Evolutionary conservation across 2,888 invertebrate genomes (phyloP), one percentile per base, ranked within the genome.

Genomic region (Apomyelois bistriatella): DNA sequence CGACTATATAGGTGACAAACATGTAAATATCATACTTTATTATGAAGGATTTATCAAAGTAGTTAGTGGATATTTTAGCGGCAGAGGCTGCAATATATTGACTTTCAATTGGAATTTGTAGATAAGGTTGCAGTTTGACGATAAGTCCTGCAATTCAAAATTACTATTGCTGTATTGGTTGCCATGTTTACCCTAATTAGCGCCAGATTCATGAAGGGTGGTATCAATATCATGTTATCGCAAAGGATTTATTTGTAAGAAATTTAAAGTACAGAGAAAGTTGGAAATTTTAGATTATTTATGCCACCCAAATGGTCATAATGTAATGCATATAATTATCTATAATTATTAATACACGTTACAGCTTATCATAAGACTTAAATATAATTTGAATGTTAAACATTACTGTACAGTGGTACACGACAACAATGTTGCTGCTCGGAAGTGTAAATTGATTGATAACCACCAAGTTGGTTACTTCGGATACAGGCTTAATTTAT

Each of bases 91-190:
- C 69, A 66, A 61, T 30, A 63, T 68, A 61, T 60, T 52, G 55
- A 49, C 51, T 48, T 47, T 43, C 52, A 58, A 65, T 70, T 70
- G 66, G 69, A 69, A 56, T 59, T 64, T 78, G 76, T 76, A 76
- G 28, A 76, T 77, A 77, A 67, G 65, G 61, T 71, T 73, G 70
- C 78, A 64, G 78, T 72, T 56, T 74, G 72, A 57, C 64, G 72
- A 59, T 37, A 55, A 43, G 51, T 70, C 70, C 77, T 68, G 81
- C 74, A 72, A 73, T 61, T 61, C 72, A 64, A 76, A 75, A 74
- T 72, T 72, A 28, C 65, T 76, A 71, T 74, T 70, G 68, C 71
- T 74, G 76, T 66, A 70, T 74, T 74, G 49, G 59, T 72, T 70
- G 54, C 68, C 66, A 53, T 61, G 66, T 69, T 71, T 70, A 59